Conservation (phyloP, 2,888 invertebrate genomes). For the Ditula angustiorana region DNA sequence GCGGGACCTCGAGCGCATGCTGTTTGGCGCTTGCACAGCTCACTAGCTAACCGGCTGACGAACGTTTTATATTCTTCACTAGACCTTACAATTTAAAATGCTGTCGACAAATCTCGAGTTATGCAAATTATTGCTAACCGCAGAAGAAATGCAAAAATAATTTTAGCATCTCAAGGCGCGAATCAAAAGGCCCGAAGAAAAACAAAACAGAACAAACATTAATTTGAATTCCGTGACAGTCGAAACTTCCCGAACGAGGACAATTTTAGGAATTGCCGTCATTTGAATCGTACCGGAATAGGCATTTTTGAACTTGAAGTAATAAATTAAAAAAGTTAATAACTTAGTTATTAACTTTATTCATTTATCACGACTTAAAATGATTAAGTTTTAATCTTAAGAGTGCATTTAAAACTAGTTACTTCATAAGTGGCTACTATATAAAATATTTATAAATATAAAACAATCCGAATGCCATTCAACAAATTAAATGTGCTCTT, state of each 20-base stretch:
- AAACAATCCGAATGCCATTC: no score
- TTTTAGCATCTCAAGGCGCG: constrained; percentile 64
- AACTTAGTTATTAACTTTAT: constrained; percentile 83
- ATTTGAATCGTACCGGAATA: constrained; percentile 75
- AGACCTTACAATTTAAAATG: constrained; percentile 54
- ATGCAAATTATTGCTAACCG: constrained; percentile 52
- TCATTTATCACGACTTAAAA: constrained; percentile 81
- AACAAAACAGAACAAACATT: constrained; percentile 83
- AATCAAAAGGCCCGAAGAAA: constrained; percentile 75
- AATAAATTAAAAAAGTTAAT: constrained; percentile 84
- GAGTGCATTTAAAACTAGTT: background rate
- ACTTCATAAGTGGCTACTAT: background rate
- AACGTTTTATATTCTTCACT: constrained; percentile 59
- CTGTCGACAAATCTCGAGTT: constrained; percentile 35
- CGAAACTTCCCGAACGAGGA: constrained; percentile 78
- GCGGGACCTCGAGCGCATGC: no score
- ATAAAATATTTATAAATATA: no score
- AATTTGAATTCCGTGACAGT: constrained; percentile 82
- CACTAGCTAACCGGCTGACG: constrained; percentile 59
- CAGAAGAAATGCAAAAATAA: constrained; percentile 53
- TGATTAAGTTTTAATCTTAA: constrained; percentile 55
- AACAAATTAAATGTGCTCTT: no score
- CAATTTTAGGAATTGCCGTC: constrained; percentile 81
- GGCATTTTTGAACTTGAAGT: constrained; percentile 80
- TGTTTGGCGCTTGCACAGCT: constrained; percentile 18